Evolutionary conservation across 2,797 vertebrate species (phyloP).

Genomic region (Ctenopoma multispine): DNA sequence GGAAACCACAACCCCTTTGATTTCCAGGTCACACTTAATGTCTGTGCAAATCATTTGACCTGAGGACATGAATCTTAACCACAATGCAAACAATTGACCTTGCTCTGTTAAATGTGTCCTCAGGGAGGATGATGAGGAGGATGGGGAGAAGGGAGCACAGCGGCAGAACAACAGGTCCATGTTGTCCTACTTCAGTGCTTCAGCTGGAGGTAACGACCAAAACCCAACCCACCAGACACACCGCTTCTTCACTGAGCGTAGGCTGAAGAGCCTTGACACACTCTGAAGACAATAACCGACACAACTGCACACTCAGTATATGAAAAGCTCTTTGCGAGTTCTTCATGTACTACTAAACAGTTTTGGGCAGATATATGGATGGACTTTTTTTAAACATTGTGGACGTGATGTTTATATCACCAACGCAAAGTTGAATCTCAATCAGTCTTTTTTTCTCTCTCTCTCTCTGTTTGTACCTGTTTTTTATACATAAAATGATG

Average conservation of each 20-base stretch:
- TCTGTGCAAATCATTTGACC: conserved; percentile 50
- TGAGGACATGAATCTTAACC: conserved; percentile 24
- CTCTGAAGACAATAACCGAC: conserved; percentile 61
- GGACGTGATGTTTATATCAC: background rate
- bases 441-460: background rate
- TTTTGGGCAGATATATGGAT: background rate
- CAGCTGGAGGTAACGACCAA: conserved; percentile 43
- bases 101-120: conserved; percentile 34
- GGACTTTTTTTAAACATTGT: conserved; percentile 6
- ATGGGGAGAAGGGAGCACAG: conserved; percentile 76
- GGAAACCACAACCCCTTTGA: conserved; percentile 34
- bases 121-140: conserved; percentile 84
- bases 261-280: conserved; percentile 66
- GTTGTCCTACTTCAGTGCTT: conserved; percentile 81
- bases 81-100: conserved; percentile 9
- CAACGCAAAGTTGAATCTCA: background rate
- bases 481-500: conserved; percentile 27
- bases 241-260: conserved; percentile 77
- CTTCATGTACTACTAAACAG: background rate
- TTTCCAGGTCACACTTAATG: conserved; percentile 38
- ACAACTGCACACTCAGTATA: background rate
- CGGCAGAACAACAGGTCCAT: conserved; percentile 78
- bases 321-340: background rate
- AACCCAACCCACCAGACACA: conserved; percentile 54
- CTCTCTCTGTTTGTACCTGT: conserved; percentile 20